Evolutionary conservation across 1,140 invertebrate species (phyloP).

Genomic region (Drosophila arawakana): DNA sequence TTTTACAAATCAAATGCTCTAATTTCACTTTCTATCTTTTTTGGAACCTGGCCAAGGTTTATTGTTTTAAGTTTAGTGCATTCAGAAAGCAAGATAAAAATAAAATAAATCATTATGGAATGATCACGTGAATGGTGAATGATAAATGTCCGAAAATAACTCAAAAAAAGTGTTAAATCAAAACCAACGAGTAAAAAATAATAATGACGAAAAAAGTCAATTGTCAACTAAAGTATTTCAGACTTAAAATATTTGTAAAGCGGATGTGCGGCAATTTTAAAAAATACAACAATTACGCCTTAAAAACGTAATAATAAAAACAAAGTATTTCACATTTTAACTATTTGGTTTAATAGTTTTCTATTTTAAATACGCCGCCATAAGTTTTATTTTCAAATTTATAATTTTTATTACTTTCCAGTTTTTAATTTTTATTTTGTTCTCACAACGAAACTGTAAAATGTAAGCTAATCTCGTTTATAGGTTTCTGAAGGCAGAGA

Average conservation of each 20-base stretch:
- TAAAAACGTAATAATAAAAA: too few species aligned
- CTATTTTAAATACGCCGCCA: not conserved
- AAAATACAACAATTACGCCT: too few species aligned
- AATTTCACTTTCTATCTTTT: conserved; percentile 9
- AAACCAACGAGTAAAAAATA: conserved; percentile 1
- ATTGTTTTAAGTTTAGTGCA: conserved; percentile 7
- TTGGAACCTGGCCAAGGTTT: conserved; percentile 10
- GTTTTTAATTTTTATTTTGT: not conserved
- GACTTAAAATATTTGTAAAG: too few species aligned
- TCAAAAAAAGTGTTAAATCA: conserved; percentile 14
- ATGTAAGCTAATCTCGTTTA: conserved; percentile 11
- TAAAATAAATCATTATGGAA: conserved; percentile 51
- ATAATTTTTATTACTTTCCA: not conserved
- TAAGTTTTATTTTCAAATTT: not conserved
- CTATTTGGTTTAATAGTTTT: too few species aligned
- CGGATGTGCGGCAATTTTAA: too few species aligned
- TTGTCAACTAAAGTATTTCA: too few species aligned
- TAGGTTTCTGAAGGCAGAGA: not conserved
- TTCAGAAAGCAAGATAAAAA: conserved; percentile 33
- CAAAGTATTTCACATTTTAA: too few species aligned
- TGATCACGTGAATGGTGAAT: conserved; percentile 52
- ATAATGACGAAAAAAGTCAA: not conserved
- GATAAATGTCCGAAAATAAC: conserved; percentile 17
- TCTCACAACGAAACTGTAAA: not conserved
- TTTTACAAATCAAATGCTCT: conserved; percentile 27